Evolutionary conservation across 2,113 vertebrate genomes (phyloP).

Genomic region (Atlantisia rogersi): DNA sequence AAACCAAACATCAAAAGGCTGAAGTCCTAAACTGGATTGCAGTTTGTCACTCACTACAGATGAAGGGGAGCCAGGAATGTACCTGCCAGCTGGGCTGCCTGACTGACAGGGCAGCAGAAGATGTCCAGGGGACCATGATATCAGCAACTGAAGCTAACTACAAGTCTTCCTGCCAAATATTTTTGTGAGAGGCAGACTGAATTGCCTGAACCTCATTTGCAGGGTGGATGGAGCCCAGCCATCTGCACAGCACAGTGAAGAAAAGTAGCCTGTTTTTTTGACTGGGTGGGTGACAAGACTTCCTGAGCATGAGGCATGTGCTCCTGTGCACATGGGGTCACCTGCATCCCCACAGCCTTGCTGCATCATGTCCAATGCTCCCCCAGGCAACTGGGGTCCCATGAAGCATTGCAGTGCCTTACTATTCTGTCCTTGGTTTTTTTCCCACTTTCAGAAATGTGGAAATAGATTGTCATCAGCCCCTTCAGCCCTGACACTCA

Average conservation of each 20-base stretch:
- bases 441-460: not conserved
- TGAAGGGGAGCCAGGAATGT: not conserved
- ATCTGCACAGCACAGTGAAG: not conserved
- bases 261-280: not conserved
- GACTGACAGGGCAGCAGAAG: not conserved
- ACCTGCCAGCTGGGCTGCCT: not conserved
- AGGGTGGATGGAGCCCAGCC: not conserved
- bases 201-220: not conserved
- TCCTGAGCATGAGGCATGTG: accelerated
- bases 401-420: not conserved
- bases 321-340: not conserved
- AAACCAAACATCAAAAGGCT: not conserved
- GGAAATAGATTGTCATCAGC: not conserved
- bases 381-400: not conserved
- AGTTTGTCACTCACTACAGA: not conserved
- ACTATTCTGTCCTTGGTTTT: not conserved
- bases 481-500: not conserved
- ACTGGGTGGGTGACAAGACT: not conserved
- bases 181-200: not conserved
- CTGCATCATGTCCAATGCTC: not conserved
- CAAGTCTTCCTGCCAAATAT: not conserved
- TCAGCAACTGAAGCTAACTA: not conserved
- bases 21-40: not conserved
- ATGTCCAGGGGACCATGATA: not conserved
- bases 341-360: not conserved